phyloP scores from a whole-genome alignment of 2,113 vertebrate genomes.

The Scomber colias region DNA sequence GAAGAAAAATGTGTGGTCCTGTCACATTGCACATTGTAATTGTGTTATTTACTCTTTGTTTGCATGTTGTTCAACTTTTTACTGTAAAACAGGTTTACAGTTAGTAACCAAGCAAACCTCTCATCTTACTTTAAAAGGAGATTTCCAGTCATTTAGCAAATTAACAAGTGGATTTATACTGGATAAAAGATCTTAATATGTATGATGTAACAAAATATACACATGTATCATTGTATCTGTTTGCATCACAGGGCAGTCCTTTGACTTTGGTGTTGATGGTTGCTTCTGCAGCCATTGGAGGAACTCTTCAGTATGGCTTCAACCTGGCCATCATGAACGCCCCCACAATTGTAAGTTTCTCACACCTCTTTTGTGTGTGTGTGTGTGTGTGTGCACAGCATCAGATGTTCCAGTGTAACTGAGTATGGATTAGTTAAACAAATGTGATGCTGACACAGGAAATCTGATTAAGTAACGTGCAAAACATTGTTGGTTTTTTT shows the following conservation, averaged over 20 bases:
- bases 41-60: background rate
- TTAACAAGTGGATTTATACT: no score
- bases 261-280: slow-evolving; percentile 87
- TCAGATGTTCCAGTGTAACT: background rate
- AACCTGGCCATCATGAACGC: slow-evolving; percentile 94
- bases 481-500: no score
- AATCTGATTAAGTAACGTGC: no score
- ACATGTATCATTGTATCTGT: background rate
- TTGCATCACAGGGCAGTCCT: slow-evolving; percentile 74
- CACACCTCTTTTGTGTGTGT: background rate
- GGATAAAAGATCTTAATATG: background rate
- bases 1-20: background rate
- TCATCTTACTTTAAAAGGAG: no score
- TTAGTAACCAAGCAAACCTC: background rate
- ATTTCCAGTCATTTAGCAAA: background rate
- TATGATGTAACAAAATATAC: background rate
- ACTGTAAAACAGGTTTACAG: background rate
- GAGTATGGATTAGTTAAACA: background rate
- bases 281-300: slow-evolving; percentile 90
- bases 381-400: background rate
- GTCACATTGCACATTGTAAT: background rate
- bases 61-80: background rate
- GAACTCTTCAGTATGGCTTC: slow-evolving; percentile 94
- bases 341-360: slow-evolving; percentile 86
- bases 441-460: no score